Evolutionary conservation across 2,888 invertebrate species (phyloP), one percentile per base, ranked within the genome.

Genomic region (Leistus spinibarbis): DNA sequence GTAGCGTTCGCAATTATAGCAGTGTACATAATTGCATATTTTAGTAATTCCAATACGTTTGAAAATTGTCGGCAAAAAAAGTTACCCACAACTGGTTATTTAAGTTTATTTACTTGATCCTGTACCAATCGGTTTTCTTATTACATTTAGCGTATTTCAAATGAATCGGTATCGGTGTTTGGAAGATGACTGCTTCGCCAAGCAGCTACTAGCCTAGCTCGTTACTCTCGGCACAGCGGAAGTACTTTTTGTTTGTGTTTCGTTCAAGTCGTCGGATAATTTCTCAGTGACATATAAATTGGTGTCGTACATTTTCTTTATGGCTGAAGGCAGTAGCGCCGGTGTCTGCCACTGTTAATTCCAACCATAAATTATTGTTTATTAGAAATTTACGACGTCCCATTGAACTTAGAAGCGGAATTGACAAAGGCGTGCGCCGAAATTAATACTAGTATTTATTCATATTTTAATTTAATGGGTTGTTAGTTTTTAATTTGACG

Each of bases 241-340:
- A 57, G 57, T 57, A n/a, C 17, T 57, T 57, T 57, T 57, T 57
- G 60, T 17, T 10, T 3, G 10, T 19, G 22, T 60, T 22, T 17
- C 60, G 5, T 60, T 16, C 22, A 40, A 13, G 19, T 60, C 60
- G 60, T 60, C 17, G 19, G 60, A 64, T 64, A 64, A 64, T 64
- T 64, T 64, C 24, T 64, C 23, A 64, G 64, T 64, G 64, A 64
- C 64, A 64, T 64, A 64, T 16, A 64, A 64, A 64, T 64, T 64
- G 27, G 24, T 24, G 64, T 23, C 16, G 24, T 64, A 64, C 16
- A 64, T 64, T 23, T 64, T 24, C 20, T 24, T 64, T 64, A 64
- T 64, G 7, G 64, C 64, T 64, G 16, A 64, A 64, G 22, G n/a
- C 24, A 23, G 64, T 64, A 64, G 64, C 64, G 24, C 27, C 24